Evolutionary conservation across 2,888 invertebrate species (phyloP).

Genomic region (Shargacucullia verbasci): DNA sequence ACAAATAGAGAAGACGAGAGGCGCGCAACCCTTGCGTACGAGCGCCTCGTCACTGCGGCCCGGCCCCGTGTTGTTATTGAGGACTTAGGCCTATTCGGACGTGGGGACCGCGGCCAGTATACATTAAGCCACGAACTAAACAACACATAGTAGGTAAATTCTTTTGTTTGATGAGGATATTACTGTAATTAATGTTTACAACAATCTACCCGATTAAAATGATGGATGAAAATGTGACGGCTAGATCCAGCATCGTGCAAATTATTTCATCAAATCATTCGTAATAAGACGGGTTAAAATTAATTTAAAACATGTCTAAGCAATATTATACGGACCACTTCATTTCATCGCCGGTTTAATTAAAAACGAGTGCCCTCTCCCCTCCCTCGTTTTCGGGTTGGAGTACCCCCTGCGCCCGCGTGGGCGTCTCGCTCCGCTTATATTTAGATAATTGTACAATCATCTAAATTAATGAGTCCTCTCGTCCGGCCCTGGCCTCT

Average conservation of each 20-base stretch:
- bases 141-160: conserved; percentile 36
- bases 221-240: conserved; percentile 28
- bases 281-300: conserved; percentile 83
- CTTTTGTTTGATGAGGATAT: conserved; percentile 16
- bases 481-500: conserved; percentile 86
- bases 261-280: conserved; percentile 73
- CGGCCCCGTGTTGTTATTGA: conserved; percentile 61
- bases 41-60: conserved; percentile 63
- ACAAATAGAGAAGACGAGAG: conserved; percentile 82
- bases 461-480: conserved; percentile 89
- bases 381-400: conserved; percentile 86
- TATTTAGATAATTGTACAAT: conserved; percentile 90
- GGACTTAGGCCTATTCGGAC: conserved; percentile 54
- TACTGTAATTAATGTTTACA: conserved; percentile 6
- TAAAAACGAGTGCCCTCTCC: conserved; percentile 89
- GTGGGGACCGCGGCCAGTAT: conserved; percentile 14
- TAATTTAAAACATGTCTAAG: conserved; percentile 89
- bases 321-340: conserved; percentile 89
- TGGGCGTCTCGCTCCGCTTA: conserved; percentile 87
- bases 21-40: conserved; percentile 79
- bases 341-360: conserved; percentile 89
- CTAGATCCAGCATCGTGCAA: conserved; percentile 42
- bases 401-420: conserved; percentile 81
- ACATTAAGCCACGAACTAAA: conserved; percentile 40
- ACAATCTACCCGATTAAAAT: conserved; percentile 18